Percentiles rank a stretch among this genome's conserved stretches.
phyloP scores from a whole-genome alignment of 2,888 invertebrate genomes.

The Mythimna vitellina region DNA sequence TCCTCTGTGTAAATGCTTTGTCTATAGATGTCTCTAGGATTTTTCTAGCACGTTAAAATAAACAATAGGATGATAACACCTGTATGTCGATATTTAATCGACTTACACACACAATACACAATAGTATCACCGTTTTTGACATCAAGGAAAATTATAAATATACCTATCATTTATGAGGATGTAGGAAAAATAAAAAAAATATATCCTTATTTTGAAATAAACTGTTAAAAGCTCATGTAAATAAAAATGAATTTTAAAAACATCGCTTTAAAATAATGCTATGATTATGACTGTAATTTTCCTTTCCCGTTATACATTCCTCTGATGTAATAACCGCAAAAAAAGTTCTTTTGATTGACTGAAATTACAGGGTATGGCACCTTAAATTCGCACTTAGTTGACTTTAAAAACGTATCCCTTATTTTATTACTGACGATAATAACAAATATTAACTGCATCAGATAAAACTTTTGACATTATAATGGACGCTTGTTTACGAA shows the following conservation, averaged over 20 bases:
- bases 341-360: constrained; percentile 53
- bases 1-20: constrained; percentile 22
- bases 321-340: constrained; percentile 53
- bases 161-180: background rate
- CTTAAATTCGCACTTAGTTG: constrained; percentile 60
- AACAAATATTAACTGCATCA: constrained; percentile 59
- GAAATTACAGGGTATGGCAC: constrained; percentile 60
- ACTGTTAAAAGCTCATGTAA: background rate
- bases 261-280: constrained; percentile 15
- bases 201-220: constrained; percentile 11
- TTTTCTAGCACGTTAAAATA: constrained; percentile 5
- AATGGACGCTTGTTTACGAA: constrained; percentile 12
- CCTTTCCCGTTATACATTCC: constrained; percentile 63
- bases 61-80: background rate
- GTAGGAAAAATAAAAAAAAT: background rate
- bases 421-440: constrained; percentile 65
- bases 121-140: constrained; percentile 5
- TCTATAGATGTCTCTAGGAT: background rate
- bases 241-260: constrained; percentile 17
- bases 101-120: no score
- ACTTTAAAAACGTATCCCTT: constrained; percentile 62
- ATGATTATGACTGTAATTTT: constrained; percentile 39
- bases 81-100: no score
- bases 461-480: constrained; percentile 36
- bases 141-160: background rate